phyloP scores from a whole-genome alignment of 35 echinoderm and acorn worm species.

The Apostichopus japonicus region DNA sequence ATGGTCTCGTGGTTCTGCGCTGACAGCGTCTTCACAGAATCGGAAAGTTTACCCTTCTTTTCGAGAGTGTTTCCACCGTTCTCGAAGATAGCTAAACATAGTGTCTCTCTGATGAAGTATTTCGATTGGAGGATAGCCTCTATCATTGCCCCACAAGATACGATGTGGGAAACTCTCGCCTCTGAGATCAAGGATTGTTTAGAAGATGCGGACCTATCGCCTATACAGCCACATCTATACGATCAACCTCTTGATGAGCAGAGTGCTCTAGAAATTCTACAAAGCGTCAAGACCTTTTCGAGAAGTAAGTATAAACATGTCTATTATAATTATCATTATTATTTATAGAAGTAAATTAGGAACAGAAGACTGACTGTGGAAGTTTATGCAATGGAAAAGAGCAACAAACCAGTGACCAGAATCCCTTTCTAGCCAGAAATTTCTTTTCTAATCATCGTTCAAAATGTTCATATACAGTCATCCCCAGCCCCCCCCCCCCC shows the following conservation, averaged over 20 bases:
- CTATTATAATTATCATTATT: too few relatives aligned
- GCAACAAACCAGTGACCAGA: too few relatives aligned
- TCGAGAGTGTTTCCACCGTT: conserved; percentile 74
- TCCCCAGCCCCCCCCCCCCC: too few relatives aligned
- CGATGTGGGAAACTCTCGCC: conserved; percentile 48
- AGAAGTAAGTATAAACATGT: conserved; percentile 32
- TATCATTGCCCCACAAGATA: conserved; percentile 47
- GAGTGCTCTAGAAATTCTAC: not conserved
- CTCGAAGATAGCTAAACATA: conserved; percentile 42
- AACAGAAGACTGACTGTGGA: too few relatives aligned
- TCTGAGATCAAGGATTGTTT: not conserved
- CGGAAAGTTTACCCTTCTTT: conserved; percentile 57
- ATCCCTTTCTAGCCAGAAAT: too few relatives aligned
- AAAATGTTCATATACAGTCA: too few relatives aligned
- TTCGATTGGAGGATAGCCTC: conserved; percentile 65
- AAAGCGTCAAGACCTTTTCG: conserved; percentile 1
- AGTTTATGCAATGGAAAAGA: too few relatives aligned
- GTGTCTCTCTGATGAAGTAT: conserved; percentile 36
- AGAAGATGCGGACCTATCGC: not conserved
- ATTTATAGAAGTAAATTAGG: too few relatives aligned
- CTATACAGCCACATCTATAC: not conserved
- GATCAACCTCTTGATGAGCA: not conserved
- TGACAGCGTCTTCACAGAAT: conserved; percentile 33
- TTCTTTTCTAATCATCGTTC: too few relatives aligned
- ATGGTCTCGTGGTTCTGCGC: conserved; percentile 90